Evolutionary conservation across 2,113 vertebrate genomes (phyloP).

Genomic region (Cygnus buccinator): DNA sequence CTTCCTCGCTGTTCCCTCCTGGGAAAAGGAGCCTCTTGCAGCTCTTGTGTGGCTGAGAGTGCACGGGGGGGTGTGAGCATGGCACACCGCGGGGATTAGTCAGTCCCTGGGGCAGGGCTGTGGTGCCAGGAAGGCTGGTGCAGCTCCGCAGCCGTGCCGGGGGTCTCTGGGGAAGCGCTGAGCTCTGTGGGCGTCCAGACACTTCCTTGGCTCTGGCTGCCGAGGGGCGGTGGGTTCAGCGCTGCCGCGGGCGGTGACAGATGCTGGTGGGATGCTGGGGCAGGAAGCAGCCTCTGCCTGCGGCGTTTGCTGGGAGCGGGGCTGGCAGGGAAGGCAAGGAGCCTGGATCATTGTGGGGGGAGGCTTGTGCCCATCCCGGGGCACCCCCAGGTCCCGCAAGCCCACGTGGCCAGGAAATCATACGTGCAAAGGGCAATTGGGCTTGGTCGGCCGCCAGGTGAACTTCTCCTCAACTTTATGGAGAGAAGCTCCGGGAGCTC

Average conservation of each 20-base stretch:
- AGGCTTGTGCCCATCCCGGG: neutral
- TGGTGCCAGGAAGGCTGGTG: fast-evolving
- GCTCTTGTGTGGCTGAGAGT: neutral
- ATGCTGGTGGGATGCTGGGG: constrained; percentile 41
- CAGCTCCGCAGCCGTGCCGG: neutral
- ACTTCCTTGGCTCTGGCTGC: neutral
- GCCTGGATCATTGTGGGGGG: fast-evolving
- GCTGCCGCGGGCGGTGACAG: neutral
- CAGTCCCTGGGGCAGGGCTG: fast-evolving
- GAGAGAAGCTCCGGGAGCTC: constrained; percentile 19
- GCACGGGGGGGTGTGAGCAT: fast-evolving
- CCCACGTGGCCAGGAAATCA: neutral
- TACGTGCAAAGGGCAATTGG: fast-evolving
- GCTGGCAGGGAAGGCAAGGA: neutral
- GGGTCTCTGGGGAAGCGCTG: fast-evolving
- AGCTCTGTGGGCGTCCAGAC: fast-evolving
- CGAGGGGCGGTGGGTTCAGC: fast-evolving
- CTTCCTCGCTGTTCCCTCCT: neutral
- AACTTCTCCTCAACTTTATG: constrained; percentile 29
- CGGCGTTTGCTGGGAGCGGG: fast-evolving
- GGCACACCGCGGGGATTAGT: fast-evolving
- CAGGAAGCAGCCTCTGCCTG: constrained; percentile 3
- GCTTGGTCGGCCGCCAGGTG: neutral
- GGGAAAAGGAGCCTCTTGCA: neutral
- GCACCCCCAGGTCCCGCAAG: fast-evolving